Conservation (phyloP, 2,888 invertebrate genomes). For the Entomobrya multifasciata region DNA sequence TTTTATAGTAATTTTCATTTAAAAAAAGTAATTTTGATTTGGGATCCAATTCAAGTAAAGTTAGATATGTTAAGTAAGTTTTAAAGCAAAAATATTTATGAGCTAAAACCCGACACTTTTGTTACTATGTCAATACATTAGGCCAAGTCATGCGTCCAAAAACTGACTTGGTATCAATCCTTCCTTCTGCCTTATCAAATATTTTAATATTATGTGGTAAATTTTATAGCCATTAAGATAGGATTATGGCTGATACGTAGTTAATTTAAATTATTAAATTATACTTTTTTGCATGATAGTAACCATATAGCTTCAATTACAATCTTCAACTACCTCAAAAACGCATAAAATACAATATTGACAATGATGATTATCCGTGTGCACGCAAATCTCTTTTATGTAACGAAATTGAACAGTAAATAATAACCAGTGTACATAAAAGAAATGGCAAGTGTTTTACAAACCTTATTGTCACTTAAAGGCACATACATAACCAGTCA, state of each 20-base stretch:
- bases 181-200: too few relatives aligned
- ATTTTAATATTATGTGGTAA: too few relatives aligned
- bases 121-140: neutral
- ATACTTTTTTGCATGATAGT: neutral
- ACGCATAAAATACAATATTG: too few relatives aligned
- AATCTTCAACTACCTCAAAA: too few relatives aligned
- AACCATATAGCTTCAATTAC: too few relatives aligned
- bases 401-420: too few relatives aligned
- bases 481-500: conserved; percentile 42
- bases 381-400: neutral
- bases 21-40: too few relatives aligned
- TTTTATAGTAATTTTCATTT: too few relatives aligned
- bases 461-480: conserved; percentile 47
- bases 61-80: too few relatives aligned
- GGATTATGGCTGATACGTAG: neutral
- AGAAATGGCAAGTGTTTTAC: conserved; percentile 2
- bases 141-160: too few relatives aligned
- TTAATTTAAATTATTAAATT: neutral
- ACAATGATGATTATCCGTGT: neutral
- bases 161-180: too few relatives aligned
- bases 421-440: neutral
- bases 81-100: neutral
- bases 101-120: neutral
- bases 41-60: too few relatives aligned
- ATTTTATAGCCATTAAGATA: neutral